Base-by-base conservation (phyloP, 2,113 vertebrate genomes). In the Halcyon malimbica region DNA sequence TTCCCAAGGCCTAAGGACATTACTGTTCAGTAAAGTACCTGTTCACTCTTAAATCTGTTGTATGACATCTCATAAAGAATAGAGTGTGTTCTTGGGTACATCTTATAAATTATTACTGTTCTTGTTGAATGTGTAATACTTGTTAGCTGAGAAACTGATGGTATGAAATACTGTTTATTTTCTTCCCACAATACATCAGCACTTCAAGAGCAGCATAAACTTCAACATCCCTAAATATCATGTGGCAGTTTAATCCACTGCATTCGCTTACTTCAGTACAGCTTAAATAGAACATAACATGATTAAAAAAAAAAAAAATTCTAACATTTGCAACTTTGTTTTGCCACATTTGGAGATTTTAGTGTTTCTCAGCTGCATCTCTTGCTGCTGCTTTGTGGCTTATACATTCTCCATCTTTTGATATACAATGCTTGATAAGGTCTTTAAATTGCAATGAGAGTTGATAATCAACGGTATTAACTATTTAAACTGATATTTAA, bases 1-100 rank as follows among this genome's bases (percentile, higher is more conserved):
- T 79, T 91, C 53, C 23, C 25, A 10, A 41, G 41, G 57, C 31
- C 11, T 69, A 48, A 60, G 37, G 41, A 57, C 12, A 6, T 44
- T 75, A 23, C n/a, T 88, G 8, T 35, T 67, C 68, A 56, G 63
- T 86, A 19, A 91, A 46, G 31, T 85, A 56, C 75, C 67, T 91
- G 18, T 63, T 88, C 77, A 63, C 18, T 96, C 70, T 92, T 95
- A 93, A 93, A 96, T 96, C 59, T 86, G 18, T 62, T 95, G 33
- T 76, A 10, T 67, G 83, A 60, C 54, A 69, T 75, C 60, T 68
- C 5, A 18, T 89, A 77, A 89, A 56, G 62, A 85, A 67, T 84
- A n/a, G 37, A 87, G 57, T 53, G 26, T 85, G 35, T 73, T 76
- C 46, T 89, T 69, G 46, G 21, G 39, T 89, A 74, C 26, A 48